Conservation (phyloP, 92 coral and sea anemone species). For the Metridium senile region DNA sequence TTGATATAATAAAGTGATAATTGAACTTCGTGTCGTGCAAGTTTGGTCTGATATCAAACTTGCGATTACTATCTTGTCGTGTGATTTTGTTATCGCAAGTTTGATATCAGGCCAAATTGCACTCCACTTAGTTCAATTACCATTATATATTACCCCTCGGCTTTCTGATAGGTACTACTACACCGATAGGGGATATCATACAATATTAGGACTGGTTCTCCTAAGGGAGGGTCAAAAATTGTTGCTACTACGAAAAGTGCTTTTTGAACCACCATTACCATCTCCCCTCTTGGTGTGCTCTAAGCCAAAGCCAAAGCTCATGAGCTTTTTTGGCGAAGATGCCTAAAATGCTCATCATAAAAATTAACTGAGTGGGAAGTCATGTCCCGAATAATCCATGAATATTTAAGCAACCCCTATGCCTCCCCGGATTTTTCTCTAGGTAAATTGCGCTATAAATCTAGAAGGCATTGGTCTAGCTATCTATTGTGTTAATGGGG, state of each 20-base stretch:
- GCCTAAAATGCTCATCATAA: conserved; percentile 49
- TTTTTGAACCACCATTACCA: too few relatives aligned
- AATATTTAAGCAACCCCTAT: conserved; percentile 47
- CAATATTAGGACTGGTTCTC: conserved; percentile 6
- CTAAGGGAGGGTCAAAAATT: background rate
- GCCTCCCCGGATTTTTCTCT: conserved; percentile 25
- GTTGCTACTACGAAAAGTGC: background rate
- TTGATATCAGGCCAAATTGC: too few relatives aligned
- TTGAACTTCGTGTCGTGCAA: too few relatives aligned
- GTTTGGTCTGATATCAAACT: too few relatives aligned
- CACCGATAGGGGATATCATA: conserved; percentile 10
- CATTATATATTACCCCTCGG: conserved; percentile 35
- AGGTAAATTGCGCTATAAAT: conserved; percentile 46
- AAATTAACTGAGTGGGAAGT: conserved; percentile 40
- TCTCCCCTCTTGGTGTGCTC: conserved; percentile 23
- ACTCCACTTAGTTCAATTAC: conserved; percentile 8
- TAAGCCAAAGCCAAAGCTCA: conserved; percentile 63
- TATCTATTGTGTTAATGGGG: conserved; percentile 35
- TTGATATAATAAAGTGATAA: too few relatives aligned
- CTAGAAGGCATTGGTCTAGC: conserved; percentile 58
- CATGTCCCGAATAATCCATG: conserved; percentile 46
- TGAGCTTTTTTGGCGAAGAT: conserved; percentile 34
- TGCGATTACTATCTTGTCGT: too few relatives aligned
- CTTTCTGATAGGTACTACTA: background rate
- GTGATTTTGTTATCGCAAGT: too few relatives aligned